Evolutionary conservation across 2,888 invertebrate species (phyloP).

Genomic region (Sicus ferrugineus): DNA sequence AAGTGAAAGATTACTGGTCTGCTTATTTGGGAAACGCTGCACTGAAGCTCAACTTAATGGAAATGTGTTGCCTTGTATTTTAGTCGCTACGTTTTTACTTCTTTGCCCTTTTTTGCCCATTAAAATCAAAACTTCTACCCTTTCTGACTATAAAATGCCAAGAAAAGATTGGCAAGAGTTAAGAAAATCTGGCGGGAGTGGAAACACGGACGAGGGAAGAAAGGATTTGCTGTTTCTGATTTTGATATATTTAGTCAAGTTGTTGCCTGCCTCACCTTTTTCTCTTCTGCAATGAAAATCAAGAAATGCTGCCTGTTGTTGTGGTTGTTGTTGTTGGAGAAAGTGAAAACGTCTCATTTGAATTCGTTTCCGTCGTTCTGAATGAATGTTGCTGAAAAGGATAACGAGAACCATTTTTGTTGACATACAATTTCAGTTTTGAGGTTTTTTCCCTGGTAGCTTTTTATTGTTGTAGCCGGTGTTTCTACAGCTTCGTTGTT

Average conservation of each 20-base stretch:
- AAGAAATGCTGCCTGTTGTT: neutral
- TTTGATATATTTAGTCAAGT: neutral
- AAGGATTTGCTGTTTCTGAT: neutral
- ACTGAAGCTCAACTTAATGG: no score
- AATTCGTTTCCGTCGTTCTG: constrained; percentile 1
- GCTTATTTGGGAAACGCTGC: neutral
- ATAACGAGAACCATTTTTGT: constrained; percentile 2
- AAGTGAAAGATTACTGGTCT: neutral
- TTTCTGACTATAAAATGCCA: neutral
- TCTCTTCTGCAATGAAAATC: no score
- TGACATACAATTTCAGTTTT: neutral
- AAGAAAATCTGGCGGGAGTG: neutral
- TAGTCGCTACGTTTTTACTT: neutral
- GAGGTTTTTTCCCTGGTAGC: neutral
- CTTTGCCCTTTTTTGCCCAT: neutral
- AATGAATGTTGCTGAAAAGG: neutral
- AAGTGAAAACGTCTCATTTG: constrained; percentile 15
- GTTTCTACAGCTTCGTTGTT: neutral
- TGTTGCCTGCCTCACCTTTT: neutral
- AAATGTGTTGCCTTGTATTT: neutral
- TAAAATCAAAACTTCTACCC: constrained; percentile 5
- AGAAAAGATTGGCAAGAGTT: neutral
- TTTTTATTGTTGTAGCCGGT: neutral
- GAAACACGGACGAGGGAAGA: neutral
- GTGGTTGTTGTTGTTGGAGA: neutral